Evolutionary conservation across 2,113 vertebrate genomes (phyloP).

Genomic region (Chaenocephalus aceratus): DNA sequence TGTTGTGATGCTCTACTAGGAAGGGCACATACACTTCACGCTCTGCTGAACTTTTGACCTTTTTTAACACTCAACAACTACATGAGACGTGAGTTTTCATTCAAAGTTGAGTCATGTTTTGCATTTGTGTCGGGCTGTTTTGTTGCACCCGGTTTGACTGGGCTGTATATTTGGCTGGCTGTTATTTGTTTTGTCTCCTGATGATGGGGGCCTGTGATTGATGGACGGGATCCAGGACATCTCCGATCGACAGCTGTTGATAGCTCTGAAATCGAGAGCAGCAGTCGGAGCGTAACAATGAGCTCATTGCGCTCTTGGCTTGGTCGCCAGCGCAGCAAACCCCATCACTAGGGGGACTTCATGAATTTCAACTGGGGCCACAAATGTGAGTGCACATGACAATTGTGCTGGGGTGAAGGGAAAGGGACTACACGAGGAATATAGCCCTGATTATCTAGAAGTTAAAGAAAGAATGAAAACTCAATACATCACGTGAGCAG

Average conservation of each 20-base stretch:
- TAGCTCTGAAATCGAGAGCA: slow-evolving; percentile 86
- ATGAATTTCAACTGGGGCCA: slow-evolving; percentile 84
- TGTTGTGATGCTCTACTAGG: neutral
- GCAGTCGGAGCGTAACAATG: slow-evolving; percentile 87
- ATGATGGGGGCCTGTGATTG: slow-evolving; percentile 83
- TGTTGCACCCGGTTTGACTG: slow-evolving; percentile 67
- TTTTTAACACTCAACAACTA: slow-evolving; percentile 21
- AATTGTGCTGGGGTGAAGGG: slow-evolving; percentile 64
- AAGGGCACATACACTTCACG: slow-evolving; percentile 37
- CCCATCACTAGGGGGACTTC: slow-evolving; percentile 75
- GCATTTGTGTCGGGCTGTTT: slow-evolving; percentile 42
- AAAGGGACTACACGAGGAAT: slow-evolving; percentile 56
- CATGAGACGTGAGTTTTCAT: slow-evolving; percentile 18
- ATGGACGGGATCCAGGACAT: slow-evolving; percentile 87
- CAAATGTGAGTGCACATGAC: slow-evolving; percentile 78
- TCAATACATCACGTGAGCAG: neutral
- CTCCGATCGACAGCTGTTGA: slow-evolving; percentile 89
- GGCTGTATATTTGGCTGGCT: slow-evolving; percentile 75
- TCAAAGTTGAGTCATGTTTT: slow-evolving; percentile 43
- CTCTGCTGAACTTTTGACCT: slow-evolving; percentile 57
- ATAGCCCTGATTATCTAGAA: slow-evolving; percentile 50
- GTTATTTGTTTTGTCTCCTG: slow-evolving; percentile 83
- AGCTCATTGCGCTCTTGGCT: slow-evolving; percentile 85
- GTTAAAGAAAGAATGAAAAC: neutral
- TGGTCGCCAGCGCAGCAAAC: slow-evolving; percentile 80